These are phyloP conservation scores for Salarias fasciatus DNA, from an alignment of 2,797 vertebrate species.

Conservation along the genomic window DNA sequence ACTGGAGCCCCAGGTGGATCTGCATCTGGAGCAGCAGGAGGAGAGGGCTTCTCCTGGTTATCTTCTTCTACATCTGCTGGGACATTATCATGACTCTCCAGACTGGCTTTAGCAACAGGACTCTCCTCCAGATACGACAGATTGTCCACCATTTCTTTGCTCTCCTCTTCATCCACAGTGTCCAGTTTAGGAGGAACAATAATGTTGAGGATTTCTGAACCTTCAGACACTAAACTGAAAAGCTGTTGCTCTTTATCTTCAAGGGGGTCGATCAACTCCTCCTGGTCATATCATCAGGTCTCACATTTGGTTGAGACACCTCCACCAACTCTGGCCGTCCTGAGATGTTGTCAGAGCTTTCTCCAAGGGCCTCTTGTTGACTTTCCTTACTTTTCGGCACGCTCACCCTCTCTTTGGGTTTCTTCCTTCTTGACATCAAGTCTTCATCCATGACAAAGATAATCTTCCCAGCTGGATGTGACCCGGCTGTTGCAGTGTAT, in stretches of 20 bases:
- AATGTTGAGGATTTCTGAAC: constrained; percentile 93
- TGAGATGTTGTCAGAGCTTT: constrained; percentile 52
- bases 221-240: constrained; percentile 91
- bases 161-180: constrained; percentile 91
- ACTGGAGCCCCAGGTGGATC: constrained; percentile 74
- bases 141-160: constrained; percentile 87
- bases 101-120: constrained; percentile 69
- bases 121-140: constrained; percentile 89
- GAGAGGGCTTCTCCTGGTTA: background rate
- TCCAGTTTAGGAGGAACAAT: constrained; percentile 85
- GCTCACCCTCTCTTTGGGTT: constrained; percentile 49
- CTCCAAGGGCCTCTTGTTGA: constrained; percentile 10
- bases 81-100: constrained; percentile 50
- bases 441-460: constrained; percentile 91
- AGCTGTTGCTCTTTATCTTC: constrained; percentile 81
- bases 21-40: background rate
- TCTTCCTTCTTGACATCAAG: constrained; percentile 82
- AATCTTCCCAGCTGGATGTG: constrained; percentile 86
- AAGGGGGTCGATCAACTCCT: constrained; percentile 28
- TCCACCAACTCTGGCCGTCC: constrained; percentile 77
- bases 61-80: background rate
- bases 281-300: constrained; percentile 41
- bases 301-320: constrained; percentile 78
- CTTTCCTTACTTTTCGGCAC: constrained; percentile 44
- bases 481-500: constrained; percentile 70